Evolutionary conservation across 2,888 invertebrate species (phyloP).

Genomic region (Zygogramma bicolorata): DNA sequence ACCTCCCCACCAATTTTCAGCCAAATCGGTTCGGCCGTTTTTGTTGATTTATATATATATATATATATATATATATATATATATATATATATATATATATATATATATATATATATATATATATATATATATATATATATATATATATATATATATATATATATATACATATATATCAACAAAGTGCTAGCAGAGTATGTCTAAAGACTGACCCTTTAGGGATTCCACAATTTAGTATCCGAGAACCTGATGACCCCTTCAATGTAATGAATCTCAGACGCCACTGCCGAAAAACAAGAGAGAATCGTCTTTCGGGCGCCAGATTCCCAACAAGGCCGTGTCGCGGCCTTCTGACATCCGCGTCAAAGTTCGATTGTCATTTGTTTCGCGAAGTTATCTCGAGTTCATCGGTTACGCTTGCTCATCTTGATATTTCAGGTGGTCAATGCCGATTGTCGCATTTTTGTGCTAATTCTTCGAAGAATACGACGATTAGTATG

Average conservation of each 20-base stretch:
- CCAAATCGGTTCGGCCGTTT: too few species aligned
- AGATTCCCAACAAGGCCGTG: slow-evolving; percentile 44
- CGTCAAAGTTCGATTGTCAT: slow-evolving; percentile 29
- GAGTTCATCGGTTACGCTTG: slow-evolving; percentile 29
- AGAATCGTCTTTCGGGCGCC: slow-evolving; percentile 38
- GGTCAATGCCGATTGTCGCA: slow-evolving; percentile 26
- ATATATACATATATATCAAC: too few species aligned
- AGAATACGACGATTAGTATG: not conserved
- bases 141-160: too few species aligned
- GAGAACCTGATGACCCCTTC: not conserved
- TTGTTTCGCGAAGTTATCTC: slow-evolving; percentile 28
- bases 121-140: too few species aligned
- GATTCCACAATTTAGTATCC: too few species aligned
- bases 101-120: too few species aligned
- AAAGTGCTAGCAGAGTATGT: too few species aligned
- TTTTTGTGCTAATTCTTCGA: slow-evolving; percentile 24
- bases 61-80: too few species aligned
- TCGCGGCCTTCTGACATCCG: slow-evolving; percentile 41
- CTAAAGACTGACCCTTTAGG: too few species aligned
- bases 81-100: too few species aligned
- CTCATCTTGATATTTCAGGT: not conserved
- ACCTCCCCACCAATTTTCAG: too few species aligned
- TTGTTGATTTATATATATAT: too few species aligned
- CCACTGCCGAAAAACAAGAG: slow-evolving; percentile 16
- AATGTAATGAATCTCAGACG: not conserved